Base-by-base conservation (phyloP, 1,140 invertebrate genomes). In the Drosophila ohnishii region DNA sequence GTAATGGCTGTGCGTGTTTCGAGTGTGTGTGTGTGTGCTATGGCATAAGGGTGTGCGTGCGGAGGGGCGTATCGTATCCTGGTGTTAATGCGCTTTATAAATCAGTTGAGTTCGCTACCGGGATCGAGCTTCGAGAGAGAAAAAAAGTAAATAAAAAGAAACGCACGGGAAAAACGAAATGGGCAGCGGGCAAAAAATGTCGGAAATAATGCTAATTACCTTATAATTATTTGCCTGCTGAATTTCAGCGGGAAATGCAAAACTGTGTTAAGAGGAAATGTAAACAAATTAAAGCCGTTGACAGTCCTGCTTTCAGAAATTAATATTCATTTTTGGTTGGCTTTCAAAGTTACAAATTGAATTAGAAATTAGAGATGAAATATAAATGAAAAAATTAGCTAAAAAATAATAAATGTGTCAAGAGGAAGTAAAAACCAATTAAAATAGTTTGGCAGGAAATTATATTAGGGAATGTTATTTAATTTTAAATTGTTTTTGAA, bases 41-140 rank as follows among this genome's bases (percentile, higher is more conserved):
- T 47, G 34, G 11, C 30, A 34, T 40, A n/a, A 14, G 44, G 8
- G 56, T 32, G 69, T 62, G 58, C 50, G 56, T 53, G 51, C 6
- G 37, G 45, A 37, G 39, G 57, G 55, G 42, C 64, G 50, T 70
- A 63, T 80, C 64, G 50, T 70, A 63, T 80, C 70, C 61, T 65
- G 62, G 62, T 86, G 74, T 79, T 84, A 84, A 80, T 80, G 77
- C 76, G 81, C 80, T 85, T 80, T 83, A 87, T 88, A 87, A 88
- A 88, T 87, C 84, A 80, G 81, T 61, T 73, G 44, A 73, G 61
- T 34, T 48, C 67, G 25, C 74, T 74, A 61, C 80, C 69, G 58
- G 61, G 61, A 55, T 40, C 22, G 16, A 35, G 1, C 16, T 13
- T 2, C 42, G 34, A 9, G 45, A 9, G 45, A 9, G 30, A 40